A percentile compares a stretch with the other conserved stretches of the same genome.
phyloP scores from a whole-genome alignment of 1,140 invertebrate genomes.

The Plutomurus gul region DNA sequence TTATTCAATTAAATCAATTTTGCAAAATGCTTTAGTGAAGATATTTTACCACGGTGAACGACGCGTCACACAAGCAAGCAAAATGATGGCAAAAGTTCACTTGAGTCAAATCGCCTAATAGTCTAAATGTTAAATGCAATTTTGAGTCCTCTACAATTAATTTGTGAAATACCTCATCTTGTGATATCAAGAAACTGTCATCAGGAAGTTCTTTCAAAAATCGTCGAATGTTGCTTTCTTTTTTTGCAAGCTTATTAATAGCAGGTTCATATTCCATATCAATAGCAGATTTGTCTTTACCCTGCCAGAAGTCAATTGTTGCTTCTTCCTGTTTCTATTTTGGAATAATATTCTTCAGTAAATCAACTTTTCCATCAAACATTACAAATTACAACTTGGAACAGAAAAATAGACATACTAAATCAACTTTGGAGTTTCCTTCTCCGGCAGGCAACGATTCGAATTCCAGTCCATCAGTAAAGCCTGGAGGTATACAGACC shows the following conservation, averaged over 20 bases:
- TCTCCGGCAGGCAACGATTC: too few relatives aligned
- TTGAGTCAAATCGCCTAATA: too few relatives aligned
- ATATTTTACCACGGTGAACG: too few relatives aligned
- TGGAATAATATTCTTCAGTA: neutral
- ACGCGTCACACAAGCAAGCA: too few relatives aligned
- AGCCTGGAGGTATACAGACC: conserved; percentile 31
- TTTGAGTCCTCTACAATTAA: too few relatives aligned
- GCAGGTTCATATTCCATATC: conserved; percentile 17
- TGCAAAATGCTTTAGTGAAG: neutral
- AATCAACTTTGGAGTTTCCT: too few relatives aligned
- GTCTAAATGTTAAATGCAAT: too few relatives aligned
- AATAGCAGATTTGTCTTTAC: neutral
- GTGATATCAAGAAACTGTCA: neutral
- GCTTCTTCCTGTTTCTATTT: neutral
- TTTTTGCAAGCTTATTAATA: conserved; percentile 28
- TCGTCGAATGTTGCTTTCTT: conserved; percentile 25
- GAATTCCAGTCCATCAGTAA: neutral
- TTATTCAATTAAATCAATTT: neutral
- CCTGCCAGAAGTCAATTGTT: conserved; percentile 43
- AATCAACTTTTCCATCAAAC: too few relatives aligned
- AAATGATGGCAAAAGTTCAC: too few relatives aligned
- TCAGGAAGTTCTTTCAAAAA: conserved; percentile 34
- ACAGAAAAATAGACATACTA: too few relatives aligned
- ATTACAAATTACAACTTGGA: too few relatives aligned
- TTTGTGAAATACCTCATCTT: neutral